phyloP scores from a whole-genome alignment of 2,797 vertebrate species.

The Protosalanx chinensis region DNA sequence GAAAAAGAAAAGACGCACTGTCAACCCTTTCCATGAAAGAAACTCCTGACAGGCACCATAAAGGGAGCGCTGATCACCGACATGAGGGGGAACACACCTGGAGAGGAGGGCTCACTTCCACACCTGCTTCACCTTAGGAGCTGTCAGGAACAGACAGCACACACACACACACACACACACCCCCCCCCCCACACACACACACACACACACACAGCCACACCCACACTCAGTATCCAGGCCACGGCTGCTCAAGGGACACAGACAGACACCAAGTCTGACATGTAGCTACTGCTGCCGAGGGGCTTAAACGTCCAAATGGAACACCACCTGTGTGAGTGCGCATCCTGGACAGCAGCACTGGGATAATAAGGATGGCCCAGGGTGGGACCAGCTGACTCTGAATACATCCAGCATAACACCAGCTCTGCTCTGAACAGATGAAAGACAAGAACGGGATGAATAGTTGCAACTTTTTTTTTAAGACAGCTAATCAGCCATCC shows the following conservation, averaged over 20 bases:
- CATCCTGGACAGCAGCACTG: background rate
- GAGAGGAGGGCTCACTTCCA: background rate
- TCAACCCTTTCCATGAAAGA: background rate
- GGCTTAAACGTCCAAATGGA: background rate
- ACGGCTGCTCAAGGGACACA: background rate
- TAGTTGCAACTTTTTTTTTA: no score
- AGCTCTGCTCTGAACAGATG: background rate
- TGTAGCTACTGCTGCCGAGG: background rate
- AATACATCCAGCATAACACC: constrained; percentile 3
- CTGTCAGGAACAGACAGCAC: no score
- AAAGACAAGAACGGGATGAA: no score
- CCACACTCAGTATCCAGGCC: background rate
- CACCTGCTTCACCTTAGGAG: background rate
- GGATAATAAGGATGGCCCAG: background rate
- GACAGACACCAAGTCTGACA: background rate
- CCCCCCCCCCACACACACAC: background rate
- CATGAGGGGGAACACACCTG: background rate
- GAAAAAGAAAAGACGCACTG: background rate
- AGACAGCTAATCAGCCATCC: no score
- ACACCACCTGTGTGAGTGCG: background rate
- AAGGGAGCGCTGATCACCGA: background rate
- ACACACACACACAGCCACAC: background rate
- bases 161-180: background rate
- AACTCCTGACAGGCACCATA: background rate
- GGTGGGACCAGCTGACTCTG: background rate